Percentiles rank a stretch among this genome's conserved stretches.
These are phyloP conservation scores for Sycophaga agraensis DNA, from an alignment of 1,140 invertebrate genomes.

Conservation along the genomic window DNA sequence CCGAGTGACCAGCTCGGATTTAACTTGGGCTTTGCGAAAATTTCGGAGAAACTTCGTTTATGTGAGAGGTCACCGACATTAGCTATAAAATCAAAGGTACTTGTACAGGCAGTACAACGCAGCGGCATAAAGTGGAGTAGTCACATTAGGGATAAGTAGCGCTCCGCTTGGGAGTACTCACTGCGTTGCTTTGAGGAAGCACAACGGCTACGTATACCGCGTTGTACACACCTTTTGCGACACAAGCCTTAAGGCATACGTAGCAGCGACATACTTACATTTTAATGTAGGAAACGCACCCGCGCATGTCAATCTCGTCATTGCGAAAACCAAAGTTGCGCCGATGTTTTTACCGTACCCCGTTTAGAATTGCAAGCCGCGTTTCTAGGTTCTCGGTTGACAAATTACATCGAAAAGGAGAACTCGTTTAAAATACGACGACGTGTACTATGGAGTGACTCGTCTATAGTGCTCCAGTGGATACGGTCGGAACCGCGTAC, in stretches of 20 bases:
- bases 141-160: too few species aligned
- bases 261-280: not conserved
- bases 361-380: conserved; percentile 5
- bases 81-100: too few species aligned
- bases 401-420: not conserved
- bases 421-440: not conserved
- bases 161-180: too few species aligned
- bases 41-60: too few species aligned
- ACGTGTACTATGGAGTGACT: not conserved
- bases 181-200: too few species aligned
- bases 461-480: not conserved
- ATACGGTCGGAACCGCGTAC: not conserved
- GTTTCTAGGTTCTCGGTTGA: not conserved
- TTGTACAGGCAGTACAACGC: too few species aligned
- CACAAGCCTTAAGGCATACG: not conserved
- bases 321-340: not conserved
- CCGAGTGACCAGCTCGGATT: too few species aligned
- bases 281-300: not conserved
- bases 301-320: not conserved
- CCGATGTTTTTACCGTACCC: not conserved
- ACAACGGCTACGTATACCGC: too few species aligned
- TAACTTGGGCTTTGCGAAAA: too few species aligned
- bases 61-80: too few species aligned
- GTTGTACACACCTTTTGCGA: conserved; percentile 11
- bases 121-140: too few species aligned